Evolutionary conservation across 2,797 vertebrate genomes (phyloP).

Genomic region (Xenops minutus): DNA sequence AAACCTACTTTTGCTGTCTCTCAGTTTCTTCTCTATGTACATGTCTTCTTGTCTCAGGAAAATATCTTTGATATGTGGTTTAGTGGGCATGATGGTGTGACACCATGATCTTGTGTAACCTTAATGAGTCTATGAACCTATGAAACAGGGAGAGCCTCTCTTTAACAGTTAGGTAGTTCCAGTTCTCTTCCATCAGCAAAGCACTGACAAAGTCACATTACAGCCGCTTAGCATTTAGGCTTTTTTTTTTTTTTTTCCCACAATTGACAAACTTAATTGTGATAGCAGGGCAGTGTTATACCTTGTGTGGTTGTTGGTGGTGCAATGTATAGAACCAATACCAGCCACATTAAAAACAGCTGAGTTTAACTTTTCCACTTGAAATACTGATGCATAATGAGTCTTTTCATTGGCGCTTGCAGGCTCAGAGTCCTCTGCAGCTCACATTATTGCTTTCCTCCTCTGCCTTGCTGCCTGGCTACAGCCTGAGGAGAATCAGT

Average conservation of each 20-base stretch:
- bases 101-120: background rate
- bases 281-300: background rate
- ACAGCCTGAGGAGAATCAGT: background rate
- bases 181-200: background rate
- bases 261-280: background rate
- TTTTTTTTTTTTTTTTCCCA: background rate
- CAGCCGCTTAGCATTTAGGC: background rate
- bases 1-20: background rate
- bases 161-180: background rate
- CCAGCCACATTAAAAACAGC: background rate
- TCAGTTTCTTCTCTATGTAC: background rate
- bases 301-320: background rate
- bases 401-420: background rate
- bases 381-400: background rate
- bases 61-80: background rate
- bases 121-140: background rate
- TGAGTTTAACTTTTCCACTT: background rate
- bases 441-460: background rate
- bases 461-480: background rate
- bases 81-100: background rate
- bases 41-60: background rate
- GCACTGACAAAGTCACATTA: background rate
- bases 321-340: background rate
- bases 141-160: background rate
- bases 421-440: background rate